A percentile compares a stretch with the other conserved stretches of the same genome.
phyloP scores from a whole-genome alignment of 1,140 invertebrate genomes.

The Halictus rubicundus region DNA sequence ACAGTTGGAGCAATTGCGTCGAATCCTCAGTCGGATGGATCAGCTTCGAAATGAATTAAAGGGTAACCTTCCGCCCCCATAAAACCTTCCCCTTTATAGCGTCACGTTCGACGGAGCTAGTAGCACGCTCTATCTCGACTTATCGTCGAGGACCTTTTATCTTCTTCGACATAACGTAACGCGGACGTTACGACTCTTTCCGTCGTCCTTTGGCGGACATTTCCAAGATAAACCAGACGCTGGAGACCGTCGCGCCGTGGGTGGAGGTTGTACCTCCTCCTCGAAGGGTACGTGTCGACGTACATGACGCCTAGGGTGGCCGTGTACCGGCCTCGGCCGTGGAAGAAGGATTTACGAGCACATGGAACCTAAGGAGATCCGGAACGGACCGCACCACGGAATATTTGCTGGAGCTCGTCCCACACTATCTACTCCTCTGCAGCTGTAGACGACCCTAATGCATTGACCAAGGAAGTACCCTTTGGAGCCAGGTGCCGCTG shows the following conservation, averaged over 20 bases:
- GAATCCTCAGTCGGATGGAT: neutral
- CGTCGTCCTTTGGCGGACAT: constrained; percentile 26
- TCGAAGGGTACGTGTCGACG: constrained; percentile 48
- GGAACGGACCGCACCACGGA: constrained; percentile 5
- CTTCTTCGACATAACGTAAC: constrained; percentile 58
- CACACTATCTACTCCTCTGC: constrained; percentile 10
- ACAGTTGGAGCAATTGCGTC: no score
- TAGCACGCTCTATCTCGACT: constrained; percentile 33
- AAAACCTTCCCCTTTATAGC: constrained; percentile 15
- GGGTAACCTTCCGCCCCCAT: neutral
- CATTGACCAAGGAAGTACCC: neutral
- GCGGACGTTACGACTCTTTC: constrained; percentile 41
- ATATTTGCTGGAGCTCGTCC: constrained; percentile 7
- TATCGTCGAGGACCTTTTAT: constrained; percentile 48
- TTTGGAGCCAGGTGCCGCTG: no score
- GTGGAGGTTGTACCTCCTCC: constrained; percentile 24
- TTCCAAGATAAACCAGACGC: constrained; percentile 59
- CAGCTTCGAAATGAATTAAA: constrained; percentile 14
- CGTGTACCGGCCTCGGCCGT: constrained; percentile 16
- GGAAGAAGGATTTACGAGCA: constrained; percentile 51
- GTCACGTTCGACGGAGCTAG: constrained; percentile 2
- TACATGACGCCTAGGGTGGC: constrained; percentile 35
- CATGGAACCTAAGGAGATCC: constrained; percentile 23
- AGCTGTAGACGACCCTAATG: constrained; percentile 28
- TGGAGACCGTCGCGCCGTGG: constrained; percentile 42